Evolutionary conservation across 2,797 vertebrate genomes (phyloP).

Genomic region (Oreortyx pictus): DNA sequence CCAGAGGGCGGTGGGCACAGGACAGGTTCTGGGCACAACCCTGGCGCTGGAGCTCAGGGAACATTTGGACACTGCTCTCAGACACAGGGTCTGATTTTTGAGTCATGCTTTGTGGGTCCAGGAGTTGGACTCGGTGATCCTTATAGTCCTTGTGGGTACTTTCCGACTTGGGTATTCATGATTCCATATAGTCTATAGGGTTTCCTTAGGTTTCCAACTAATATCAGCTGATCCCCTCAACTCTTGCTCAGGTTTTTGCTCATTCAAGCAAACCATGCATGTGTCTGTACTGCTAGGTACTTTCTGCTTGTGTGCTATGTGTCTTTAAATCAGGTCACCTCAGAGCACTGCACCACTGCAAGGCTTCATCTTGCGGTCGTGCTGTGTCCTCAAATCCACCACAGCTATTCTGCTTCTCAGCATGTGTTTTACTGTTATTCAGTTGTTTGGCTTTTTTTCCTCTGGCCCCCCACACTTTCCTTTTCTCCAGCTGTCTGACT

Average conservation of each 20-base stretch:
- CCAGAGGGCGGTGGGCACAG: too few species aligned
- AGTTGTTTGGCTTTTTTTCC: not conserved
- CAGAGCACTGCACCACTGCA: fast-evolving
- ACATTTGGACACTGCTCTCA: too few species aligned
- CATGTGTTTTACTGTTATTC: not conserved
- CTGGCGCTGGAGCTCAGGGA: too few species aligned
- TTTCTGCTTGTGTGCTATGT: not conserved
- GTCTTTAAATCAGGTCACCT: not conserved
- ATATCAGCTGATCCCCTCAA: not conserved
- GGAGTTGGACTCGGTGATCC: too few species aligned
- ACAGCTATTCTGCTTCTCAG: not conserved
- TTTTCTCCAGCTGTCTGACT: slow-evolving; percentile 8
- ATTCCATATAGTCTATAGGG: not conserved
- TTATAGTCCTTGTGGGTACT: too few species aligned
- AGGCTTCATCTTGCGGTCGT: not conserved
- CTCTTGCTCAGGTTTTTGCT: not conserved
- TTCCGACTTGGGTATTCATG: too few species aligned
- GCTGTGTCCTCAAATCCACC: fast-evolving
- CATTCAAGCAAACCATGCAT: not conserved
- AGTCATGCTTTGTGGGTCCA: too few species aligned
- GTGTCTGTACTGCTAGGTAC: not conserved
- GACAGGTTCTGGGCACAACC: too few species aligned
- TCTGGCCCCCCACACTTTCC: not conserved
- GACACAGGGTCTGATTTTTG: too few species aligned
- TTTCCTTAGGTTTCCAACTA: not conserved